phyloP scores from a whole-genome alignment of 2,797 vertebrate species.

The Scolopax bukidnonensis region DNA sequence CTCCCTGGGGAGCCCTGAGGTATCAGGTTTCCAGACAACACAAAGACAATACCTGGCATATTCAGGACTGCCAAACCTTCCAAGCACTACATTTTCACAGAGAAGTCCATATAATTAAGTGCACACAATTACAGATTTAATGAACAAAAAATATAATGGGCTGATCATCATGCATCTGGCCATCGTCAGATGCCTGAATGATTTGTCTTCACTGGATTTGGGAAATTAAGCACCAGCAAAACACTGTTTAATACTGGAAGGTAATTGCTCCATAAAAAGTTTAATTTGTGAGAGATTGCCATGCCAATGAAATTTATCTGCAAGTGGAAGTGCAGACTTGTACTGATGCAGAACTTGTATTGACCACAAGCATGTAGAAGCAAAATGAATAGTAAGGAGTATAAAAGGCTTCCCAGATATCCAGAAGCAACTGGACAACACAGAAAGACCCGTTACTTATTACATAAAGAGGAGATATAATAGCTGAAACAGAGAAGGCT shows the following conservation, averaged over 20 bases:
- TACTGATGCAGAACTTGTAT: neutral
- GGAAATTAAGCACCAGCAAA: neutral
- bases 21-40: neutral
- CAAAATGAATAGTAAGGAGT: neutral
- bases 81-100: neutral
- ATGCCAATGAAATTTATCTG: neutral
- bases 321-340: neutral
- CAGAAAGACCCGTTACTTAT: neutral
- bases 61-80: neutral
- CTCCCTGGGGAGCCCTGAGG: neutral
- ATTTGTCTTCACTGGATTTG: neutral
- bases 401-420: neutral
- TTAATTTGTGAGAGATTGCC: neutral
- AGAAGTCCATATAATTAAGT: neutral
- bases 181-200: neutral
- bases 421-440: neutral
- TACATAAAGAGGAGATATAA: neutral
- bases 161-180: neutral
- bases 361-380: neutral
- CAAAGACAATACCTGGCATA: neutral
- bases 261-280: neutral
- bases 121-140: neutral
- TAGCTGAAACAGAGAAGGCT: neutral
- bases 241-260: neutral
- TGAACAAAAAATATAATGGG: neutral